Evolutionary conservation across 2,113 vertebrate species (phyloP), one percentile per base, ranked within the genome.

Genomic region (Cryptomyrus ogoouensis): DNA sequence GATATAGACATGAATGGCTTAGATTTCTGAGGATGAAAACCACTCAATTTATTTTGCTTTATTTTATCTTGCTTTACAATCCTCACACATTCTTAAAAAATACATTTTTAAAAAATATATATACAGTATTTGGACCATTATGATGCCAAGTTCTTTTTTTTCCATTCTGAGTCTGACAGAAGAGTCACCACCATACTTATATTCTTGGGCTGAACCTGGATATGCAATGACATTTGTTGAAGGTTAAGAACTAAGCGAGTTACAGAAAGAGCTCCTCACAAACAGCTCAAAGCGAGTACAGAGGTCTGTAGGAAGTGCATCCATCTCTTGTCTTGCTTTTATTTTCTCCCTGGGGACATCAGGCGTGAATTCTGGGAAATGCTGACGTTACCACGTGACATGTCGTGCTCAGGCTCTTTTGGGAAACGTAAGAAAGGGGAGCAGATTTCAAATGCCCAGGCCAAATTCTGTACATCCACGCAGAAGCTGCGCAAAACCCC

Each of bases 211-310:
- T 27, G 87, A 47, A 42, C 62, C 62, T 31, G 62, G 62, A 70
- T 70, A 88, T 58, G 9, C 24, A 46, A 46, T 74, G 88, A 46
- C 88, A 50, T 88, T 88, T 39, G n/a, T 13, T 88, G 88, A 77
- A 74, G 88, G 88, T 46, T 88, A 46, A 88, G 46, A 74, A 49
- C 12, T 74, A 47, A 88, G 56, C 7, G 58, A 88, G 58, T 24
- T 10, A 46, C 13, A 46, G 58, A 88, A 49, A 31, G 31, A 47
- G 27, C 49, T 27, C 31, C 19, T 89, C 35, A 8, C 35, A 42
- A 80, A 80, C 74, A 80, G 74, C 74, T 89, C 70, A 89, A 83
- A 80, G n/a, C 44, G 47, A 42, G 70, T 42, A 83, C n/a, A 50
- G 62, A 89, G 66, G 31, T 6, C 66, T 74, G 15, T 52, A 42